Percentiles rank a stretch among this genome's conserved stretches.
These are phyloP conservation scores for Zapus hudsonius DNA, from an alignment of 2,113 vertebrate species.

Conservation along the genomic window DNA sequence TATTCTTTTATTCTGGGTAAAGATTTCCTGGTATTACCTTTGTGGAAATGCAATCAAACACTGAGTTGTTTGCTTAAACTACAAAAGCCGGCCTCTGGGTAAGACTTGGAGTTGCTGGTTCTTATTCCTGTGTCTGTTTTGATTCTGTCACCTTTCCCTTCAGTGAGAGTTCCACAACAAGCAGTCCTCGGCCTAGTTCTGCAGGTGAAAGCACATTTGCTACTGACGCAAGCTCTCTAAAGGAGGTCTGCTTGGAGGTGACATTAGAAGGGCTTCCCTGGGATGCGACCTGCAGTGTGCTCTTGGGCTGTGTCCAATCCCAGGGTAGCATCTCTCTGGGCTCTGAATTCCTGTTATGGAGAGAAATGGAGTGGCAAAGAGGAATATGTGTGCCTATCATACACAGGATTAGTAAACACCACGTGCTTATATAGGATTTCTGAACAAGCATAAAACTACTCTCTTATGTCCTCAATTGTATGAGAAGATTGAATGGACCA, in stretches of 20 bases:
- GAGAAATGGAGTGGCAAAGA: conserved; percentile 14
- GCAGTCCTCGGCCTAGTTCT: conserved; percentile 39
- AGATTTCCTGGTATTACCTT: neutral
- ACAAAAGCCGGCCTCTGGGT: neutral
- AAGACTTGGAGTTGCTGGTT: neutral
- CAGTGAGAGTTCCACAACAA: conserved; percentile 6
- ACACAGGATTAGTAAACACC: neutral
- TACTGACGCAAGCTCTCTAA: conserved; percentile 68
- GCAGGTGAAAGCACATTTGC: conserved; percentile 51
- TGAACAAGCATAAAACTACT: neutral
- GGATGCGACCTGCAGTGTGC: conserved; percentile 48
- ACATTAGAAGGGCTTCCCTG: conserved; percentile 52
- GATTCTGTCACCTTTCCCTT: neutral
- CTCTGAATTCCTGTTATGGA: conserved; percentile 37
- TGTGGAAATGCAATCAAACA: conserved; percentile 11
- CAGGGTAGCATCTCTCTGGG: conserved; percentile 48
- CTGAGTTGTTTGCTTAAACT: neutral
- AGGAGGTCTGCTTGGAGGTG: conserved; percentile 44
- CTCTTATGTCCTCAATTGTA: neutral
- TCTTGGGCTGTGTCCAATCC: conserved; percentile 57
- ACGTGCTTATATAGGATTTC: neutral
- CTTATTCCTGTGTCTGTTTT: neutral
- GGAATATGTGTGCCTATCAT: neutral
- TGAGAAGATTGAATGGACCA: neutral
- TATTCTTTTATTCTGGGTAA: neutral